phyloP scores from a whole-genome alignment of 2,888 invertebrate genomes.

The Sclerodermus sp. region DNA sequence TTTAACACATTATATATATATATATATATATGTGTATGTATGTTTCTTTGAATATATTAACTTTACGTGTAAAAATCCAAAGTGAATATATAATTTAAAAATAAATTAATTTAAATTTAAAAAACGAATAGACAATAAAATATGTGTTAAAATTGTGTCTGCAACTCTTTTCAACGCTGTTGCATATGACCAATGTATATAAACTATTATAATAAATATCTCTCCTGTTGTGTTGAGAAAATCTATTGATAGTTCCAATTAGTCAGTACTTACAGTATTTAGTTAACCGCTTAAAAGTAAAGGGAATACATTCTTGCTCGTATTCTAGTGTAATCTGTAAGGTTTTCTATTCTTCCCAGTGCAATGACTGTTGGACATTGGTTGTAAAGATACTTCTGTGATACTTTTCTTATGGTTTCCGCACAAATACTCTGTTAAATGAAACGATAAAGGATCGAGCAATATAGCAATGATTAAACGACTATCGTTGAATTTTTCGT shows the following conservation, averaged over 20 bases:
- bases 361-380: constrained; percentile 58
- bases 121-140: constrained; percentile 10
- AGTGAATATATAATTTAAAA: too few relatives aligned
- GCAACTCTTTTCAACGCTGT: constrained; percentile 6
- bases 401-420: constrained; percentile 27
- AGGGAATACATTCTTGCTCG: constrained; percentile 5
- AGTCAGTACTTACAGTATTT: neutral
- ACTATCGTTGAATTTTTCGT: neutral
- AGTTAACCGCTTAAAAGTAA: too few relatives aligned
- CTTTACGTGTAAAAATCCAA: too few relatives aligned
- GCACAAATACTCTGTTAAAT: constrained; percentile 18
- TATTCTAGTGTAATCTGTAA: constrained; percentile 53
- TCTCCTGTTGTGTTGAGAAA: constrained; percentile 16
- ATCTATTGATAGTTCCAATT: neutral
- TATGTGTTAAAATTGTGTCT: neutral
- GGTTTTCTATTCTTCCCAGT: constrained; percentile 57
- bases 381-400: constrained; percentile 55
- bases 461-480: neutral
- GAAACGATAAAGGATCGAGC: constrained; percentile 1
- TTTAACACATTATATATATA: too few relatives aligned
- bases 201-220: constrained; percentile 22
- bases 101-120: neutral
- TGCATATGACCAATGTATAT: constrained; percentile 8
- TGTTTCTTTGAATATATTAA: too few relatives aligned
- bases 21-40: too few relatives aligned